Percentiles rank a stretch among this genome's conserved stretches.
These are phyloP conservation scores for Merodon equestris DNA, from an alignment of 2,888 invertebrate genomes.

Conservation along the genomic window DNA sequence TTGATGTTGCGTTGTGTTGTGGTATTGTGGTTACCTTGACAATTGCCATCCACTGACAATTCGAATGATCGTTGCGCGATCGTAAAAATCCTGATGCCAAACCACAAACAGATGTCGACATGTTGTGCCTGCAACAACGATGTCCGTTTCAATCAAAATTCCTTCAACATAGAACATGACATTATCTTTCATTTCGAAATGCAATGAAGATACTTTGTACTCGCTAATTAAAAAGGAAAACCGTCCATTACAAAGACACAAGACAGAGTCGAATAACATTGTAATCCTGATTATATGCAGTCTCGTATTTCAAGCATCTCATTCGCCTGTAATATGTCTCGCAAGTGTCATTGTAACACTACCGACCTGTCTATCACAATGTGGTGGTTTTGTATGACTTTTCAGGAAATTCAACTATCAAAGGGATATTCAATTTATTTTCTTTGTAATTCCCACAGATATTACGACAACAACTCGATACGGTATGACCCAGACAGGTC, in stretches of 20 bases:
- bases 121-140: conserved; percentile 13
- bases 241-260: conserved; percentile 29
- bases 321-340: too few relatives aligned
- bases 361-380: conserved; percentile 53
- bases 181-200: conserved; percentile 8
- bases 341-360: conserved; percentile 33
- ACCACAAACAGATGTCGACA: conserved; percentile 28
- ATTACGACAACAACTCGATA: conserved; percentile 22
- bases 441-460: too few relatives aligned
- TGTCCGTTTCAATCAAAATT: conserved; percentile 60
- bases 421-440: neutral
- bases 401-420: neutral
- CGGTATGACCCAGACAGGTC: conserved; percentile 47
- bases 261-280: conserved; percentile 16
- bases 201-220: conserved; percentile 34
- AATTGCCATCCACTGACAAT: conserved; percentile 40
- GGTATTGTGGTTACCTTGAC: conserved; percentile 55
- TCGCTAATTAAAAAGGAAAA: conserved; percentile 52
- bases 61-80: conserved; percentile 41
- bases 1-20: conserved; percentile 1
- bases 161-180: conserved; percentile 45
- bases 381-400: conserved; percentile 38
- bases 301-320: conserved; percentile 59
- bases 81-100: conserved; percentile 35
- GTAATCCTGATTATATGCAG: conserved; percentile 15